Evolutionary conservation across 2,888 invertebrate species (phyloP).

Genomic region (Andrena hattorfiana): DNA sequence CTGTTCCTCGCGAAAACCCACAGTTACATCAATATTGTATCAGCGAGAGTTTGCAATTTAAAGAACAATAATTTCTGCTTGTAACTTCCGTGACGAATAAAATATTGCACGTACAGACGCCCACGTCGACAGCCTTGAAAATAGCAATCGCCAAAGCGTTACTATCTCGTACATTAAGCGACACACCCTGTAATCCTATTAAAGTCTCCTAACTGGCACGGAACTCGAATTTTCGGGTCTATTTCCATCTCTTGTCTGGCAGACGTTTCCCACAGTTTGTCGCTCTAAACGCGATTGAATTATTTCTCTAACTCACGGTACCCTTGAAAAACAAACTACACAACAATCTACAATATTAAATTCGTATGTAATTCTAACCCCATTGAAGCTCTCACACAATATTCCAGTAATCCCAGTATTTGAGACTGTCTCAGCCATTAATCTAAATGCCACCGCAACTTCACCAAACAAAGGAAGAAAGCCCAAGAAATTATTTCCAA

Average conservation of each 20-base stretch:
- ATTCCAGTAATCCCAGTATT: no score
- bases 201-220: slow-evolving; percentile 72
- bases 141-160: slow-evolving; percentile 57
- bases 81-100: background rate
- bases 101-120: slow-evolving; percentile 37
- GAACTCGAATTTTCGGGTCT: slow-evolving; percentile 54
- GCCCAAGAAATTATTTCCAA: background rate
- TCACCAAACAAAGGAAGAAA: background rate
- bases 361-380: no score
- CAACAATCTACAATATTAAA: no score
- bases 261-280: slow-evolving; percentile 33
- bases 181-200: slow-evolving; percentile 68
- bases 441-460: background rate
- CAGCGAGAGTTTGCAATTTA: no score
- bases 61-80: background rate
- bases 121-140: slow-evolving; percentile 23
- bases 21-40: no score
- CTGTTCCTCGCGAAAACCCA: no score
- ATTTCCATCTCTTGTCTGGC: slow-evolving; percentile 48
- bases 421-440: no score
- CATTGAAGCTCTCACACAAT: no score
- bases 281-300: slow-evolving; percentile 38
- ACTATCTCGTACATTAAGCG: slow-evolving; percentile 61
- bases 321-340: no score
- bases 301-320: background rate